Evolutionary conservation across 2,113 vertebrate species (phyloP).

Genomic region (Carassius gibelio): DNA sequence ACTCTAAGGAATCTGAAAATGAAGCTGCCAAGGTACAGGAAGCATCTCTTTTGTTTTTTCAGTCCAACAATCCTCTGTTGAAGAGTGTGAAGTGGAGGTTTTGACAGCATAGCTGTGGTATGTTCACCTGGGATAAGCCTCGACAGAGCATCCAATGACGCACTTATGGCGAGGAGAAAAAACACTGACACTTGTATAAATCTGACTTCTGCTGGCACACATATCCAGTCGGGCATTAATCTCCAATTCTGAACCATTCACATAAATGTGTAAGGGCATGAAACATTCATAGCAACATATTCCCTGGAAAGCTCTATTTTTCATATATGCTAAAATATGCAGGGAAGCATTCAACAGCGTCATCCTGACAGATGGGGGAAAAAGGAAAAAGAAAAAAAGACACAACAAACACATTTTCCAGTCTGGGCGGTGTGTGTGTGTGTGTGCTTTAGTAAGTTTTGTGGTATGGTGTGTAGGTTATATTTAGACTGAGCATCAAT

Average conservation of each 20-base stretch:
- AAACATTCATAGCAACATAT: constrained; percentile 23
- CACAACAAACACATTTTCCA: constrained; percentile 52
- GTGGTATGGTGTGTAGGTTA: constrained; percentile 54
- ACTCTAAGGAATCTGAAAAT: constrained; percentile 54
- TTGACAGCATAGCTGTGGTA: constrained; percentile 35
- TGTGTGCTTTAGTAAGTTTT: constrained; percentile 44
- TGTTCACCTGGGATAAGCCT: constrained; percentile 49
- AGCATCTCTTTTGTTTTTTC: neutral
- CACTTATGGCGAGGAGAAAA: constrained; percentile 9
- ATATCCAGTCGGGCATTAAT: neutral
- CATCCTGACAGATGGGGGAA: neutral
- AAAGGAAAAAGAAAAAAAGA: neutral
- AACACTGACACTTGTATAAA: constrained; percentile 1
- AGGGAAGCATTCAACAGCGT: neutral
- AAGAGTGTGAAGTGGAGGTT: neutral
- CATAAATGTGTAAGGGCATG: neutral
- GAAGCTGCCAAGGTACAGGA: constrained; percentile 39
- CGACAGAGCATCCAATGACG: constrained; percentile 38
- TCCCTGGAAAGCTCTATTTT: constrained; percentile 4
- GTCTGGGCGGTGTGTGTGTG: constrained; percentile 27
- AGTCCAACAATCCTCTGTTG: neutral
- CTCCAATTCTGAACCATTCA: neutral
- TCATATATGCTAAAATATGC: constrained; percentile 17
- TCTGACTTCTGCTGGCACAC: neutral
- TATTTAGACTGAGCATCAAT: constrained; percentile 59